Conservation (phyloP, 2,797 vertebrate species). For the Scarus forsteni region DNA sequence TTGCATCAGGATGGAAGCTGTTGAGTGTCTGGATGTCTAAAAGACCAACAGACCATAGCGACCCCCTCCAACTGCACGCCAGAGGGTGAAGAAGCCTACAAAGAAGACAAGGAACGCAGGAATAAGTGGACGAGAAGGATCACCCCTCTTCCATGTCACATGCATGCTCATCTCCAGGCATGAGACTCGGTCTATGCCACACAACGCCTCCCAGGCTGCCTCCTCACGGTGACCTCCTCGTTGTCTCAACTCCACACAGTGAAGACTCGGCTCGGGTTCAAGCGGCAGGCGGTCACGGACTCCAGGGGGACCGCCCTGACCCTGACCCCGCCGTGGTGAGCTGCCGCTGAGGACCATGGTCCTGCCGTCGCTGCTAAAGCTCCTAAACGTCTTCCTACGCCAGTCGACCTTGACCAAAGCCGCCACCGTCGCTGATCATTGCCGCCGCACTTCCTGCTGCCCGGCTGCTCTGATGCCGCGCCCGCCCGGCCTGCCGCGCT, state of each 20-base stretch:
- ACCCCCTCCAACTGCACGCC: conserved; percentile 12
- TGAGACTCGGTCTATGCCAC: conserved; percentile 36
- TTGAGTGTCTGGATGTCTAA: conserved; percentile 38
- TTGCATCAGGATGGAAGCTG: conserved; percentile 34
- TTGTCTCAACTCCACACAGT: conserved; percentile 9
- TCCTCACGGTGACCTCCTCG: conserved; percentile 19
- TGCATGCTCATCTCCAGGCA: conserved; percentile 53
- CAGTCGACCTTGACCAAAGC: conserved; percentile 57
- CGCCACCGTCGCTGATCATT: conserved; percentile 10
- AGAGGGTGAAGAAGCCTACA: conserved; percentile 2
- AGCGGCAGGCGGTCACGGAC: conserved; percentile 13
- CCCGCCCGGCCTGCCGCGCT: conserved; percentile 70
- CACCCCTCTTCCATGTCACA: conserved; percentile 29
- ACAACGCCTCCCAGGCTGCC: conserved; percentile 21
- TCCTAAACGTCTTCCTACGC: conserved; percentile 78
- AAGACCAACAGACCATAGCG: not conserved
- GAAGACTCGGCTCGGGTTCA: conserved; percentile 20
- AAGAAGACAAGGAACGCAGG: conserved; percentile 7
- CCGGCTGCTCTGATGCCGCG: conserved; percentile 79
- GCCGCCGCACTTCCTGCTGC: conserved; percentile 46
- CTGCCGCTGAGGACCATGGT: conserved; percentile 82
- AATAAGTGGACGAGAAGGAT: conserved; percentile 20
- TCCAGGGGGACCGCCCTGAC: conserved; percentile 49
- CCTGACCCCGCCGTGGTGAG: conserved; percentile 55
- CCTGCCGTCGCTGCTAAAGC: conserved; percentile 79